phyloP scores from a whole-genome alignment of 64 coral and sea anemone species.

The Stichodactyla mertensii region DNA sequence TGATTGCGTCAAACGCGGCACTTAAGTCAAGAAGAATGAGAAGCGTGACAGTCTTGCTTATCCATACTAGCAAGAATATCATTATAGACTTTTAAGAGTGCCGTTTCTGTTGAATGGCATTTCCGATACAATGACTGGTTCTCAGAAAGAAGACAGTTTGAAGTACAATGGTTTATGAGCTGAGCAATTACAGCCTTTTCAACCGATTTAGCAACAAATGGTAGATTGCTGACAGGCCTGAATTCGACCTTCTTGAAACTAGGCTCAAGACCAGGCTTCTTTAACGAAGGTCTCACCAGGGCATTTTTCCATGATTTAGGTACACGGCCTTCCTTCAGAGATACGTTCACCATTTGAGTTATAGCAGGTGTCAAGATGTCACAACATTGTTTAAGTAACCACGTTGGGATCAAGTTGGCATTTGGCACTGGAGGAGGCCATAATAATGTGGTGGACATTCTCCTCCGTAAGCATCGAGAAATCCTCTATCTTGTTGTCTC shows the following conservation, averaged over 20 bases:
- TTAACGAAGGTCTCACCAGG: too few relatives aligned
- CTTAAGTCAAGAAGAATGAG: too few relatives aligned
- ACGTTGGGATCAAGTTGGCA: constrained; percentile 44
- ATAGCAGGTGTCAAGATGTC: constrained; percentile 19
- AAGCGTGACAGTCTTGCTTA: background rate
- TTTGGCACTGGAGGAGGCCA: constrained; percentile 28
- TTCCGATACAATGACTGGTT: background rate
- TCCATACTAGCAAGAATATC: background rate
- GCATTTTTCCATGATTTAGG: too few relatives aligned
- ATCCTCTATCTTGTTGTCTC: background rate
- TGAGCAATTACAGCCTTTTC: too few relatives aligned
- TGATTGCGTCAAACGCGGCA: background rate
- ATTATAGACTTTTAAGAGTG: background rate
- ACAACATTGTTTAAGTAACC: constrained; percentile 19
- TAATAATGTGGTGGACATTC: constrained; percentile 13
- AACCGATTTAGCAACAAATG: too few relatives aligned
- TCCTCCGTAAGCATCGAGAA: constrained; percentile 25
- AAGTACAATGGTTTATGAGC: too few relatives aligned
- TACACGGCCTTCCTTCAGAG: too few relatives aligned
- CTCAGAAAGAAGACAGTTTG: background rate
- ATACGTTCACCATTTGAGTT: constrained; percentile 37
- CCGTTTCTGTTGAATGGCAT: constrained; percentile 15
- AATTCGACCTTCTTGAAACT: too few relatives aligned
- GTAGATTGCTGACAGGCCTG: too few relatives aligned
- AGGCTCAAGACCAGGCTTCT: too few relatives aligned